Percentiles rank a stretch among this genome's conserved stretches.
These are phyloP conservation scores for Litocranius walleri DNA, from an alignment of 2,113 vertebrate species.

Conservation along the genomic window DNA sequence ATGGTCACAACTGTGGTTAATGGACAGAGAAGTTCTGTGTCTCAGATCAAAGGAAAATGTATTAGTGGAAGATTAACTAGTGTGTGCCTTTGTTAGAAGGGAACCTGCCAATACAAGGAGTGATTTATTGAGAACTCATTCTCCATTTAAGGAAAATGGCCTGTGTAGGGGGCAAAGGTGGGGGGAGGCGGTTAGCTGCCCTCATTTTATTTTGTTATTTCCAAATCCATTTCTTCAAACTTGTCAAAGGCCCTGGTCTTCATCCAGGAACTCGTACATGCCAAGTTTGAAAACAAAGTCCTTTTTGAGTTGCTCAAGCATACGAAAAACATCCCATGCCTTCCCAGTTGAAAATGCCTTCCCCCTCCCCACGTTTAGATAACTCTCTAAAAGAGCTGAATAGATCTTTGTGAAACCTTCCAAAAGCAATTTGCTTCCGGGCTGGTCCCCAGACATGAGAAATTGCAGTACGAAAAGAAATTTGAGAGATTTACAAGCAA, in stretches of 20 bases:
- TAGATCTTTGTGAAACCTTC: slow-evolving; percentile 72
- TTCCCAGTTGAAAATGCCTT: slow-evolving; percentile 59
- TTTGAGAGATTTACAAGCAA: slow-evolving; percentile 65
- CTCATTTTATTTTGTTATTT: slow-evolving; percentile 56
- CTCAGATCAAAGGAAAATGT: slow-evolving; percentile 59
- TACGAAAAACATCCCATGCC: slow-evolving; percentile 71
- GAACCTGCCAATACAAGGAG: slow-evolving; percentile 6
- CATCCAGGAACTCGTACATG: slow-evolving; percentile 67
- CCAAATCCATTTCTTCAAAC: slow-evolving; percentile 65
- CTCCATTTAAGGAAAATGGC: slow-evolving; percentile 26
- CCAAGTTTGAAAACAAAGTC: slow-evolving; percentile 76
- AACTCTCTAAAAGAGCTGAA: slow-evolving; percentile 67
- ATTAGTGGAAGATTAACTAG: slow-evolving; percentile 62
- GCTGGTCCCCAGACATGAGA: slow-evolving; percentile 71
- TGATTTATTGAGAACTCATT: slow-evolving; percentile 53
- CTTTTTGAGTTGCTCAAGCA: slow-evolving; percentile 74
- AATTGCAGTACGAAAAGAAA: slow-evolving; percentile 62
- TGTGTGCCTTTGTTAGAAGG: slow-evolving; percentile 21
- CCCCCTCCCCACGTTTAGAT: slow-evolving; percentile 68
- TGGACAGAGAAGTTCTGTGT: slow-evolving; percentile 55
- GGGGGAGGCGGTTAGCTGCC: slow-evolving; percentile 32
- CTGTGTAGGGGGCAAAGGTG: slow-evolving; percentile 44
- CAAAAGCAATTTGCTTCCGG: slow-evolving; percentile 73
- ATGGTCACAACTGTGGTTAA: not conserved
- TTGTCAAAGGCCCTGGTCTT: slow-evolving; percentile 67